Evolutionary conservation across 2,113 vertebrate genomes (phyloP), one percentile per base, ranked within the genome.

Genomic region (Sprattus sprattus): DNA sequence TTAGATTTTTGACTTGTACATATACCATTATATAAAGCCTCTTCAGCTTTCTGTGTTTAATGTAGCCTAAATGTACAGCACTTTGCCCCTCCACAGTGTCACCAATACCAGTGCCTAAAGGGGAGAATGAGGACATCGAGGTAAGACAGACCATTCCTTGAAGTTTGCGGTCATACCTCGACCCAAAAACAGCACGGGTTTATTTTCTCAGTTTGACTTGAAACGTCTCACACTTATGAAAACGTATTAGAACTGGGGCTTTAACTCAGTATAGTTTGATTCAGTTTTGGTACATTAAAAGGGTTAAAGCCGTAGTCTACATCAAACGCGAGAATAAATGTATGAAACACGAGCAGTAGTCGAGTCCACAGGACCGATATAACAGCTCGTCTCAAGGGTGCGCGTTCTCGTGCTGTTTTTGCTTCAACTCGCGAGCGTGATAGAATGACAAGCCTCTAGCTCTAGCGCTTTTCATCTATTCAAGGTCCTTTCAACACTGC

Each of bases 51-150:
- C 20, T 11, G 64, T 7, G 25, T 78, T 78, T 78, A n/a, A 16
- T 32, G 10, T 5, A 39, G 71, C 11, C 28, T 39, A 39, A 78
- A 78, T 78, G 28, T 15, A 32, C 25, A 78, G 87, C 44, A 78
- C 85, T 81, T 46, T 20, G 84, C 85, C 50, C 28, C 81, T 50
- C 83, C 90, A 80, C 91, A 96, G 95, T 92, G 91, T 89, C 91
- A 82, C 91, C 93, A 83, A 88, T 93, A 90, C 95, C 95, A 45
- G 89, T 94, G 90, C 91, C 92, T 85, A 87, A 88, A 45, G 83
- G 91, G 92, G 93, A 94, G 86, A 91, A 92, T 88, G 92, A 93
- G 13, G 94, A 95, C 83, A 91, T 93, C 18, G 84, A 94, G 94
- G 95, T 96, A 92, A 89, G 89, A 11, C 25, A 78, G 25, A 32